phyloP scores from a whole-genome alignment of 2,888 invertebrate genomes.

The Ochropacha duplaris region DNA sequence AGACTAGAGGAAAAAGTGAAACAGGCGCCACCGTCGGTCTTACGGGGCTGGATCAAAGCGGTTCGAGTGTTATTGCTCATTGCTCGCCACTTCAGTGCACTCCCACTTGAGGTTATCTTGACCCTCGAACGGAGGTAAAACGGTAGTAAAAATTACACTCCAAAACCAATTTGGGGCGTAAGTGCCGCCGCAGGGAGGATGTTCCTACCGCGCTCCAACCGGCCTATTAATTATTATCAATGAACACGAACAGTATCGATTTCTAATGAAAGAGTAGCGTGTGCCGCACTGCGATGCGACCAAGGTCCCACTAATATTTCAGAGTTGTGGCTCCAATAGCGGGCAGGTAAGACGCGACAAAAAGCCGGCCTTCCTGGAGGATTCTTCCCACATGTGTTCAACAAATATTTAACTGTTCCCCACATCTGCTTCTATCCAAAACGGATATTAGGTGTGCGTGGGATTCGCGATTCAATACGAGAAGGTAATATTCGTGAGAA shows the following conservation, averaged over 20 bases:
- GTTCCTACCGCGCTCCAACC: conserved; percentile 40
- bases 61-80: conserved; percentile 59
- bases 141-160: conserved; percentile 78
- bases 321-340: conserved; percentile 29
- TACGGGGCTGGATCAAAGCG: conserved; percentile 65
- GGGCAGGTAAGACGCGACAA: conserved; percentile 50
- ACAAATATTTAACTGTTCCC: conserved; percentile 59
- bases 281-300: conserved; percentile 68
- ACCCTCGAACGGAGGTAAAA: conserved; percentile 70
- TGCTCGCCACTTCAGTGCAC: conserved; percentile 57
- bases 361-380: conserved; percentile 51
- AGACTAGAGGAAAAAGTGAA: conserved; percentile 32
- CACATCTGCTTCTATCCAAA: conserved; percentile 63
- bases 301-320: conserved; percentile 40
- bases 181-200: conserved; percentile 58
- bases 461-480: conserved; percentile 68
- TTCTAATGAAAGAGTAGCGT: conserved; percentile 61
- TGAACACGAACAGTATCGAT: conserved; percentile 69
- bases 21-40: conserved; percentile 39
- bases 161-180: conserved; percentile 60
- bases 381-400: conserved; percentile 51
- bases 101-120: conserved; percentile 70
- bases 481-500: conserved; percentile 80
- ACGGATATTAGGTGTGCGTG: conserved; percentile 70
- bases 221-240: conserved; percentile 73